These are phyloP conservation scores for Porites rus DNA, from an alignment of 92 coral and sea anemone genomes.

Conservation along the genomic window DNA sequence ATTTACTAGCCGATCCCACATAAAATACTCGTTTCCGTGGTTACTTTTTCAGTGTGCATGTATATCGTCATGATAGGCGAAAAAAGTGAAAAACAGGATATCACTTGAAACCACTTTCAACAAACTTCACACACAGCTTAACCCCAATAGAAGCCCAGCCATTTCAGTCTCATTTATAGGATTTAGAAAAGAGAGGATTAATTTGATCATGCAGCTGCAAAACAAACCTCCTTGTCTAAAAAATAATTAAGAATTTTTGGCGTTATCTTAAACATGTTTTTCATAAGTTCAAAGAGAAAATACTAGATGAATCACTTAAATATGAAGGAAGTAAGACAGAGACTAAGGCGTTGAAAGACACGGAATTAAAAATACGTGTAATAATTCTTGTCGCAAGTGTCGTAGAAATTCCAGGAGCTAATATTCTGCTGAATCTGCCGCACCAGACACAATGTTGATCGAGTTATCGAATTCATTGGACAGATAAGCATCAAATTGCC, in stretches of 20 bases:
- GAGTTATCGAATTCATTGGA: too few species aligned
- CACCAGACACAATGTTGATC: not conserved
- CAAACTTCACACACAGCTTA: not conserved
- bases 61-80: not conserved
- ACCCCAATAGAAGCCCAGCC: not conserved
- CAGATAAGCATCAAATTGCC: not conserved
- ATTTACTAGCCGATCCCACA: not conserved
- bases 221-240: not conserved
- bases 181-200: not conserved
- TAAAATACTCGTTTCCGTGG: not conserved
- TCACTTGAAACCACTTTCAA: not conserved
- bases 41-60: not conserved
- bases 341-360: not conserved
- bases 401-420: not conserved
- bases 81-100: not conserved
- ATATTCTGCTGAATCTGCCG: not conserved
- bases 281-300: not conserved
- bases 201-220: not conserved
- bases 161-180: not conserved
- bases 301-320: not conserved
- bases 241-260: not conserved
- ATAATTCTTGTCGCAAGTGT: not conserved
- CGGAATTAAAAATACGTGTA: not conserved
- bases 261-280: not conserved
- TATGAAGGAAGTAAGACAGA: not conserved